Evolutionary conservation across 2,797 vertebrate genomes (phyloP).

Genomic region (Gallinago stenura): DNA sequence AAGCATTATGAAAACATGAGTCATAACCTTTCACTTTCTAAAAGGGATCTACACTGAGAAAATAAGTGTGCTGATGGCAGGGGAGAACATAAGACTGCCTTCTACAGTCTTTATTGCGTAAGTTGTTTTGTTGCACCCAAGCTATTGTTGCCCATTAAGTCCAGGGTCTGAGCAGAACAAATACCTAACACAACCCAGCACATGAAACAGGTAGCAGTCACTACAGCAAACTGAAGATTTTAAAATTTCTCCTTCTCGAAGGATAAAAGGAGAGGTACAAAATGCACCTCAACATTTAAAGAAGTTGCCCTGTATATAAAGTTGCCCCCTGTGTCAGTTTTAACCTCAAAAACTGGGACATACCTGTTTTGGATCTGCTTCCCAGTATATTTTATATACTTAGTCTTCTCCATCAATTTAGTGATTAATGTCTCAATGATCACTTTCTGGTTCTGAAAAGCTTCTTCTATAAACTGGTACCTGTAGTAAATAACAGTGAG

Average conservation of each 20-base stretch:
- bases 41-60: not conserved
- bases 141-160: not conserved
- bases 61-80: not conserved
- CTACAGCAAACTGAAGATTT: too few species aligned
- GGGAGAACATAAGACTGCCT: not conserved
- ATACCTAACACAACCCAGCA: not conserved
- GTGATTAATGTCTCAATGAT: conserved; percentile 94
- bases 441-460: conserved; percentile 96
- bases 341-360: not conserved
- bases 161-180: not conserved
- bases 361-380: conserved; percentile 94
- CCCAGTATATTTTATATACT: conserved; percentile 93
- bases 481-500: conserved; percentile 61
- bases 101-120: not conserved
- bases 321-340: not conserved
- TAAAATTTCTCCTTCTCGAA: not conserved
- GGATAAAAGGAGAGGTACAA: not conserved
- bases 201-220: not conserved
- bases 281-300: not conserved
- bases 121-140: not conserved
- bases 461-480: conserved; percentile 98
- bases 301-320: not conserved
- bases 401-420: conserved; percentile 96
- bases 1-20: conserved; percentile 30
- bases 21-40: conserved; percentile 31